These are phyloP conservation scores for Athene noctua DNA, from an alignment of 2,113 vertebrate species.

Conservation along the genomic window DNA sequence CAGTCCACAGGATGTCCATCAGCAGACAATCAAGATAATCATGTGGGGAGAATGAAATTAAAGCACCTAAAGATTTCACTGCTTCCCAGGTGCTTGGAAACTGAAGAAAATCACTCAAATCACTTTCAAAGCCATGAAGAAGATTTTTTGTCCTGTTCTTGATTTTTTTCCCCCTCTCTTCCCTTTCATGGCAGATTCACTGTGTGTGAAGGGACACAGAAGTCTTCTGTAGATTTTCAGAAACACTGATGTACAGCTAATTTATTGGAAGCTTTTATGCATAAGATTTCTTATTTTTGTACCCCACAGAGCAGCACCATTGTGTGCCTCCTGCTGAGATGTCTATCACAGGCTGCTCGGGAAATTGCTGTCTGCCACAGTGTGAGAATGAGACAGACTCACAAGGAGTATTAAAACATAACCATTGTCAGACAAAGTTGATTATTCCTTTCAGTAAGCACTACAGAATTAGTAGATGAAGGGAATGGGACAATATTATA, in stretches of 20 bases:
- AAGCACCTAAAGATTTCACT: not conserved
- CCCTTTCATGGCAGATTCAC: not conserved
- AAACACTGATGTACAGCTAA: not conserved
- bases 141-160: not conserved
- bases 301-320: not conserved
- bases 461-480: constrained; percentile 3
- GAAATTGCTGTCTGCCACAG: not conserved
- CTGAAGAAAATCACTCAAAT: not conserved
- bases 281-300: not conserved
- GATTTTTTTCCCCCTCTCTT: not conserved
- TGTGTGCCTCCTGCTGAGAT: not conserved
- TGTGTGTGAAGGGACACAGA: not conserved
- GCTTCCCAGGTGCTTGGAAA: not conserved
- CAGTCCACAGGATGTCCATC: not conserved
- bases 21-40: not conserved
- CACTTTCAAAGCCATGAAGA: not conserved
- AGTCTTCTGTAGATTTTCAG: not conserved
- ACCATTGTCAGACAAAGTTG: not conserved
- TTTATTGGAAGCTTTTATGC: not conserved
- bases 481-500: not conserved
- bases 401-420: not conserved
- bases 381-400: not conserved
- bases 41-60: not conserved
- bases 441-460: constrained; percentile 9
- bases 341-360: not conserved